A percentile compares a stretch with the other conserved stretches of the same genome.
Conservation (phyloP, 2,888 invertebrate genomes). For the Agonopterix subpropinquella region DNA sequence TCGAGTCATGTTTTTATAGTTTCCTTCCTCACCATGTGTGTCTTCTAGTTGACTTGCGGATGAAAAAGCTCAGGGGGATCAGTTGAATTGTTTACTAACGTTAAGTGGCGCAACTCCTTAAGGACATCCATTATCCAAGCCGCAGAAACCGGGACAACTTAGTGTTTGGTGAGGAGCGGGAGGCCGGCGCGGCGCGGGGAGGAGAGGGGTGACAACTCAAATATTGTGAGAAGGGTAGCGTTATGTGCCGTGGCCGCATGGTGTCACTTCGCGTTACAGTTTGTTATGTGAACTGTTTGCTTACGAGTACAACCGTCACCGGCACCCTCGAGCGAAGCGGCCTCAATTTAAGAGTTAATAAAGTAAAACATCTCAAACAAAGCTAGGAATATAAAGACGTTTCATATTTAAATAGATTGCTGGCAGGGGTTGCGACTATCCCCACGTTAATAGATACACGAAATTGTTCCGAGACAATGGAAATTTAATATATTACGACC, state of each 20-base stretch:
- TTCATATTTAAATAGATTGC: not conserved
- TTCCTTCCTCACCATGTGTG: no score
- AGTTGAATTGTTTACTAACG: no score
- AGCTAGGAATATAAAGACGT: not conserved
- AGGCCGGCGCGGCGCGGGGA: not conserved
- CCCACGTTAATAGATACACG: constrained; percentile 3
- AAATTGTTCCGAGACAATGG: constrained; percentile 9
- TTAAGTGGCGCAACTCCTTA: no score
- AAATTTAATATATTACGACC: constrained; percentile 13
- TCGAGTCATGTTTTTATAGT: no score
- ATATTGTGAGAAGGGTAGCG: constrained; percentile 25
- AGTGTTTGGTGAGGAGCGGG: constrained; percentile 4
- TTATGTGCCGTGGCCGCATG: constrained; percentile 7
- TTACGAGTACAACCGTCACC: no score
- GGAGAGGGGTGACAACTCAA: constrained; percentile 11
- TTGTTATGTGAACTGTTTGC: not conserved
- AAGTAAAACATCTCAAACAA: no score
- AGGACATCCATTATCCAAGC: not conserved
- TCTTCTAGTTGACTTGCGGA: no score
- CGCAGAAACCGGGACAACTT: not conserved
- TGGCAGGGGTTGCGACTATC: constrained; percentile 1
- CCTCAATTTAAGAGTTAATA: no score
- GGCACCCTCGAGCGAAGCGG: no score
- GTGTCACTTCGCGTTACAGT: not conserved
- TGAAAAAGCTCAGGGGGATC: no score